Evolutionary conservation across 2,888 invertebrate species (phyloP).

Genomic region (Neelides folsomi): DNA sequence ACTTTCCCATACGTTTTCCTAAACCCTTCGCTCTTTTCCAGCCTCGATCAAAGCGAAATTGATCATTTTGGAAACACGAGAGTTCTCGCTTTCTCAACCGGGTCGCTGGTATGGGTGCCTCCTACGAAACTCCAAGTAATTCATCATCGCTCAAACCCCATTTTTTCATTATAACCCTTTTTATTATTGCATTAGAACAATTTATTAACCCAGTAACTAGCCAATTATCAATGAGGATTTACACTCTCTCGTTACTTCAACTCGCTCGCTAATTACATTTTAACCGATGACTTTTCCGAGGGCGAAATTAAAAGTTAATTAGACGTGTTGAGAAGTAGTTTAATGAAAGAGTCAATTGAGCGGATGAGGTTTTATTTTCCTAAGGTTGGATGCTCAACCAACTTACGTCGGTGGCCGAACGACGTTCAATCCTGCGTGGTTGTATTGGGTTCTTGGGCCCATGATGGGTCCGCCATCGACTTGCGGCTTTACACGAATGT

Average conservation of each 20-base stretch:
- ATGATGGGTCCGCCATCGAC: constrained; percentile 47
- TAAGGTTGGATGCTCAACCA: constrained; percentile 31
- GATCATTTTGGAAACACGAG: constrained; percentile 49
- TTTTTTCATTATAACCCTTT: too few relatives aligned
- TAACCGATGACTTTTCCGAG: too few relatives aligned
- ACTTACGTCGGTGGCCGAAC: constrained; percentile 60
- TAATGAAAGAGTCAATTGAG: too few relatives aligned
- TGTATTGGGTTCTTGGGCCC: constrained; percentile 60
- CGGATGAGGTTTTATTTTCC: too few relatives aligned
- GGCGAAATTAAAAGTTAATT: too few relatives aligned
- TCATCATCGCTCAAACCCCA: constrained; percentile 38
- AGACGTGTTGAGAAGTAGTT: too few relatives aligned
- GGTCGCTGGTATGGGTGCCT: constrained; percentile 52
- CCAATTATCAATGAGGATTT: too few relatives aligned
- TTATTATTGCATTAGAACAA: too few relatives aligned
- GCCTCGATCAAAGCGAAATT: constrained; percentile 47
- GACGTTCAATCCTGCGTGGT: constrained; percentile 55
- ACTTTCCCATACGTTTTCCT: neutral
- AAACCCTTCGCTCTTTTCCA: neutral
- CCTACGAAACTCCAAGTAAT: constrained; percentile 52
- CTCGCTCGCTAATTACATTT: too few relatives aligned
- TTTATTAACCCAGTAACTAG: too few relatives aligned
- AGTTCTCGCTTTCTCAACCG: constrained; percentile 42
- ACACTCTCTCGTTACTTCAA: too few relatives aligned
- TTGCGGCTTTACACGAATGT: constrained; percentile 32